phyloP scores from a whole-genome alignment of 2,113 vertebrate genomes.

The Setophaga petechia region DNA sequence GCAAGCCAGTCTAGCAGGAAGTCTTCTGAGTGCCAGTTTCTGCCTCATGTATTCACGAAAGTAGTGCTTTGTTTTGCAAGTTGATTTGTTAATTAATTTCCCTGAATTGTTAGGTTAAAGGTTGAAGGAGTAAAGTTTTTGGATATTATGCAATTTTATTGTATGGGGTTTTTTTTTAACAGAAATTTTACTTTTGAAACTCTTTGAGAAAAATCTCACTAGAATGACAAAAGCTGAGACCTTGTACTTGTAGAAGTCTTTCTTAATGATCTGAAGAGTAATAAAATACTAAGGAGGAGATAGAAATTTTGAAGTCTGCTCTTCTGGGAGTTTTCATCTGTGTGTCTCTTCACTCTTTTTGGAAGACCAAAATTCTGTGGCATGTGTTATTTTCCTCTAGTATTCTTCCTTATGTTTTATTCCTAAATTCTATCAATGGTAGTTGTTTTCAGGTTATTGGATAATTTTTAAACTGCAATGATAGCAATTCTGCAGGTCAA shows the following conservation, averaged over 20 bases:
- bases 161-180: not conserved
- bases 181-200: not conserved
- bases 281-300: not conserved
- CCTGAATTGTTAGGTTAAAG: conserved; percentile 3
- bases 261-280: not conserved
- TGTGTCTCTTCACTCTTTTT: not conserved
- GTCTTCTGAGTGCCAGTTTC: not conserved
- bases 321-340: not conserved
- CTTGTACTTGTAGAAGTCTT: not conserved
- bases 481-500: not conserved
- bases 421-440: not conserved
- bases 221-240: not conserved
- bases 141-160: not conserved
- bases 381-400: not conserved
- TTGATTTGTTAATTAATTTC: conserved; percentile 46
- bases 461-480: not conserved
- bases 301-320: not conserved
- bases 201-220: not conserved
- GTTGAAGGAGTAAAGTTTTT: not conserved
- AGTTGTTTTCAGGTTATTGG: not conserved
- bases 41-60: not conserved
- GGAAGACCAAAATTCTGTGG: not conserved
- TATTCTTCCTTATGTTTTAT: not conserved
- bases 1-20: conserved; percentile 52
- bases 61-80: not conserved